A percentile compares a stretch with the other conserved stretches of the same genome.
Conservation (phyloP, 2,797 vertebrate species). For the Agapornis canus region DNA sequence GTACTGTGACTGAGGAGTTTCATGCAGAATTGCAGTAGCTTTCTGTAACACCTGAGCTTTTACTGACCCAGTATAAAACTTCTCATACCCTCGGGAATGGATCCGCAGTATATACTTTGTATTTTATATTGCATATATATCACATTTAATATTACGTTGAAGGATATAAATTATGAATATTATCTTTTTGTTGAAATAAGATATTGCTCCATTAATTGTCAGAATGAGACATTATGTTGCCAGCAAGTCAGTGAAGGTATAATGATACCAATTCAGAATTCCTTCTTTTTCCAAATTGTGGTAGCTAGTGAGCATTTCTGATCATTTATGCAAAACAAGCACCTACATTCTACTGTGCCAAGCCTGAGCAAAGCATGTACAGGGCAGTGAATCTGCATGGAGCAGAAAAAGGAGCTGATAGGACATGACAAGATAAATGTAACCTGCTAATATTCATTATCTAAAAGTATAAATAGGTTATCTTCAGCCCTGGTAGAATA, state of each 20-base stretch:
- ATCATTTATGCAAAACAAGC: not conserved
- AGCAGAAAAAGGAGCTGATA: conserved; percentile 9
- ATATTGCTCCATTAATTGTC: not conserved
- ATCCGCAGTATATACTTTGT: not conserved
- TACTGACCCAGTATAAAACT: not conserved
- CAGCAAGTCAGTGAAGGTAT: not conserved
- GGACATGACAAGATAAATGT: conserved; percentile 15
- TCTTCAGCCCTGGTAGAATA: conserved; percentile 46
- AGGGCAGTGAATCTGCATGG: not conserved
- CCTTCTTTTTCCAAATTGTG: not conserved
- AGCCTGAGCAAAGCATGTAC: not conserved
- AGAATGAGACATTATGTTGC: not conserved
- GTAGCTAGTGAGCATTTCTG: not conserved
- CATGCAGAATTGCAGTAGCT: not conserved
- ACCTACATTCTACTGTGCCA: not conserved
- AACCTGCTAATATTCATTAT: conserved; percentile 38
- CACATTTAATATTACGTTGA: not conserved
- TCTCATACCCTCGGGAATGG: not conserved
- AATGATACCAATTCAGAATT: not conserved
- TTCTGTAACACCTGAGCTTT: not conserved
- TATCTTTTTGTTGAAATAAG: not conserved
- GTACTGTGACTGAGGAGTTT: not conserved
- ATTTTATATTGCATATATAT: not conserved
- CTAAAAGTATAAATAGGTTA: conserved; percentile 47
- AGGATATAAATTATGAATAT: not conserved